These are phyloP conservation scores for Drosophila yooni DNA, from an alignment of 2,888 invertebrate genomes.

Conservation along the genomic window DNA sequence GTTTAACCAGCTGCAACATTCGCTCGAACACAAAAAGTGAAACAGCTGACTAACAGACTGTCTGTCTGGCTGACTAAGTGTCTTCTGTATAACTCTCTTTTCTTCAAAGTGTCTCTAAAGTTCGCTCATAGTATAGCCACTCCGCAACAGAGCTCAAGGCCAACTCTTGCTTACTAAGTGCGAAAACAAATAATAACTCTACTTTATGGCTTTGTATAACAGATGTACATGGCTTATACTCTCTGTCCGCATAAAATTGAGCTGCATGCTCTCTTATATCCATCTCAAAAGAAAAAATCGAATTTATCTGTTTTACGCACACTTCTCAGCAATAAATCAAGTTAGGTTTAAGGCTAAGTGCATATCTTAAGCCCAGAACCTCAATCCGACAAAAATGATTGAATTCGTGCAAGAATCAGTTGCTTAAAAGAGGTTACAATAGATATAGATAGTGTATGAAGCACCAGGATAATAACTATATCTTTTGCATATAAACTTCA, in stretches of 20 bases:
- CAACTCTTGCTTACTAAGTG: slow-evolving; percentile 14
- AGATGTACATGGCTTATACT: not conserved
- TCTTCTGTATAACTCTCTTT: slow-evolving; percentile 7
- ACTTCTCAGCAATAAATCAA: not conserved
- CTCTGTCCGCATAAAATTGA: not conserved
- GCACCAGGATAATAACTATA: not conserved
- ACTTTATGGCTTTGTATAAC: not conserved
- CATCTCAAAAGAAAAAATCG: not conserved
- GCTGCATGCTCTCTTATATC: not conserved
- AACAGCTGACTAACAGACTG: slow-evolving; percentile 64
- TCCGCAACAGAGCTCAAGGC: slow-evolving; percentile 31
- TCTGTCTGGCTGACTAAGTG: not conserved
- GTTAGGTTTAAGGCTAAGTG: no score
- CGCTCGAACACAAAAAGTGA: slow-evolving; percentile 25
- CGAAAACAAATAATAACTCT: not conserved
- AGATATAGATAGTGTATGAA: no score
- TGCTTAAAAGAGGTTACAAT: no score
- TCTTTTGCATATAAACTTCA: not conserved
- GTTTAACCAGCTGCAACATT: slow-evolving; percentile 67
- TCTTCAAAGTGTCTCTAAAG: not conserved
- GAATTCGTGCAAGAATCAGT: not conserved
- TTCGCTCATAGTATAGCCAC: not conserved
- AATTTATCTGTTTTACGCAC: not conserved
- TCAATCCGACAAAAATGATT: no score
- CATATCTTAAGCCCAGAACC: accelerated